Evolutionary conservation across 2,797 vertebrate species (phyloP), one percentile per base, ranked within the genome.

Genomic region (Eulemur coronatus): DNA sequence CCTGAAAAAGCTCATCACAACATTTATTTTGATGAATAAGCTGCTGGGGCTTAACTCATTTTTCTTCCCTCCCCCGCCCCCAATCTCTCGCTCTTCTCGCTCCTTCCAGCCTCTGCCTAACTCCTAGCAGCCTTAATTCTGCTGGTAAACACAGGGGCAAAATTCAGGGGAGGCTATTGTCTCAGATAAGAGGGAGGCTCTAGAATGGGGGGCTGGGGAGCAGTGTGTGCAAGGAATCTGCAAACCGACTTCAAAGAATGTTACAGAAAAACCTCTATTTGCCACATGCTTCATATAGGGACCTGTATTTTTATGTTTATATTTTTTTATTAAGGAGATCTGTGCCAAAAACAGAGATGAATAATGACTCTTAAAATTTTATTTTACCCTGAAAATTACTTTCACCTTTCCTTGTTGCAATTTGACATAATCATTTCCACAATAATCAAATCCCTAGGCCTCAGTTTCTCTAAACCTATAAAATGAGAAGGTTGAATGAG

Each of bases 361-460:
- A 96, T 85, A 65, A 96, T 94, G 94, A 92, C 91, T 95, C 76
- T 92, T 87, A 96, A 95, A 91, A 78, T 97, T 96, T 95, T 94
- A 86, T 94, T 94, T 96, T 96, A 94, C 89, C 93, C 92, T 84
- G 94, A 96, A 97, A 97, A 96, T 98, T 91, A 95, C 80, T 97
- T 97, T 96, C 93, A 93, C 89, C 89, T 96, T 94, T 94, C 57
- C 91, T 93, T 82, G 87, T 92, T 97, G 95, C 91, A 96, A 95
- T 95, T 91, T 95, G 84, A 85, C 84, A 61, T 96, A 96, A 97
- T 96, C 89, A 94, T 94, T 97, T 95, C 91, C 87, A 97, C 93
- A 96, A 92, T 91, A 85, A 95, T 73, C 96, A 96, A 97, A 96
- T 93, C 93, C 89, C 80, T 79, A 87, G 80, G 89, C 86, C 89